Evolutionary conservation across 2,888 invertebrate species (phyloP).

Genomic region (Macaria liturata): DNA sequence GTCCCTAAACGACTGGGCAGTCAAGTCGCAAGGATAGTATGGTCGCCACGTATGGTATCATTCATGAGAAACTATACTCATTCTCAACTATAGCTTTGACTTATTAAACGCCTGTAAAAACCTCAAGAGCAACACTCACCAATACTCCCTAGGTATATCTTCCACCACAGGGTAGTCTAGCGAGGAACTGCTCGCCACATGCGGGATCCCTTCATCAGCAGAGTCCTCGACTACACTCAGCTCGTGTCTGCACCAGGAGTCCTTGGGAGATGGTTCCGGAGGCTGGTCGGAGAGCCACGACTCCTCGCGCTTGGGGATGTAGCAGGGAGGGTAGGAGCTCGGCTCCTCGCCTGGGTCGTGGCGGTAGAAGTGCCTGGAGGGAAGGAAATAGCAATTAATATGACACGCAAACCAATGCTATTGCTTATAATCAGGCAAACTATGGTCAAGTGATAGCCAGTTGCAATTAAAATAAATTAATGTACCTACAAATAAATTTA

Average conservation of each 20-base stretch:
- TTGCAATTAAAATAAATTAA: too few species aligned
- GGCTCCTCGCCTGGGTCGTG: constrained; percentile 77
- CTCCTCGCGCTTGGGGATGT: constrained; percentile 63
- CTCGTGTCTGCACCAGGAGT: constrained; percentile 62
- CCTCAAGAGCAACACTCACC: constrained; percentile 41
- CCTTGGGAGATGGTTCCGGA: constrained; percentile 66
- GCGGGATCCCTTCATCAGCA: constrained; percentile 44
- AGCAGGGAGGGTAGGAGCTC: constrained; percentile 62
- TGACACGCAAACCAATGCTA: too few species aligned
- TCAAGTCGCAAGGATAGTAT: too few species aligned
- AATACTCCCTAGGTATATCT: constrained; percentile 62
- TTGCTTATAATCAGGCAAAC: too few species aligned
- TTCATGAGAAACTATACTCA: too few species aligned
- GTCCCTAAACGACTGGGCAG: too few species aligned
- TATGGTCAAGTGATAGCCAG: too few species aligned
- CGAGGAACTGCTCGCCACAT: constrained; percentile 51
- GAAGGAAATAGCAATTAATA: neutral
- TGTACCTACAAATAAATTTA: too few species aligned
- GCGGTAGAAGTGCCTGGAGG: constrained; percentile 64
- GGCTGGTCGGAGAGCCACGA: constrained; percentile 70
- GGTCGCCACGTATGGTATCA: too few species aligned
- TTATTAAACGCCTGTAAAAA: too few species aligned
- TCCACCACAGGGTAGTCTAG: constrained; percentile 57
- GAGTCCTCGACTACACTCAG: constrained; percentile 53
- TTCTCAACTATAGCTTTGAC: too few species aligned